phyloP scores from a whole-genome alignment of 2,888 invertebrate genomes.

The Merodon equestris region DNA sequence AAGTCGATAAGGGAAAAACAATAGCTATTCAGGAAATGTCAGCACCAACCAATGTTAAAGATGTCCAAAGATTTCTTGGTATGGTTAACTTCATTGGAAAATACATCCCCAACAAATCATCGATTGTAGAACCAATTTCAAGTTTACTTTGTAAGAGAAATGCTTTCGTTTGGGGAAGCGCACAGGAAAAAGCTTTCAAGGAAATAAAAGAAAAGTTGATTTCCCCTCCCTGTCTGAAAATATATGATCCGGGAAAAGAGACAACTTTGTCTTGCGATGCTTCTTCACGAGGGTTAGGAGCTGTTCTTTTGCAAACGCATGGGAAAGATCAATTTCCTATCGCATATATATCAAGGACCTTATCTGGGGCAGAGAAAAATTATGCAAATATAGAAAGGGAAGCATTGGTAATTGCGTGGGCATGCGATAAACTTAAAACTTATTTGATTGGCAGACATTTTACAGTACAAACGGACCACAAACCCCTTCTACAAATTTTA shows the following conservation, averaged over 20 bases:
- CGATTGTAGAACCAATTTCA: slow-evolving; percentile 13
- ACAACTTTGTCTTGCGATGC: slow-evolving; percentile 7
- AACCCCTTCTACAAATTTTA: too few relatives aligned
- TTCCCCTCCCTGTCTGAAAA: slow-evolving; percentile 11
- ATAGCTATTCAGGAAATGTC: neutral
- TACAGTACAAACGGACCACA: slow-evolving; percentile 20
- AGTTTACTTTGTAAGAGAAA: slow-evolving; percentile 17
- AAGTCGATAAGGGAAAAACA: neutral
- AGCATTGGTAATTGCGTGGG: slow-evolving; percentile 26
- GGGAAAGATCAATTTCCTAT: slow-evolving; percentile 13
- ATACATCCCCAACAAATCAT: slow-evolving; percentile 12
- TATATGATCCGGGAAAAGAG: slow-evolving; percentile 7
- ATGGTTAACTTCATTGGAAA: slow-evolving; percentile 5
- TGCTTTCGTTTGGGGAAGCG: slow-evolving; percentile 17
- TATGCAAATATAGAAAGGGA: slow-evolving; percentile 28
- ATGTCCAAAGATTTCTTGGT: slow-evolving; percentile 6
- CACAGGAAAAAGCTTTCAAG: slow-evolving; percentile 9
- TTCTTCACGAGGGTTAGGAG: slow-evolving; percentile 4
- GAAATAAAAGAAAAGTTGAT: slow-evolving; percentile 17
- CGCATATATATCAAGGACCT: slow-evolving; percentile 6
- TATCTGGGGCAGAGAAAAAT: slow-evolving; percentile 13
- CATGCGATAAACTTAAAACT: slow-evolving; percentile 12
- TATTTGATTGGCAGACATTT: slow-evolving; percentile 22
- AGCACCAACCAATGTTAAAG: slow-evolving; percentile 6
- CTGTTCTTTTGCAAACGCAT: slow-evolving; percentile 6